Evolutionary conservation across 2,797 vertebrate species (phyloP).

Genomic region (Rhadinocentrus ornatus): DNA sequence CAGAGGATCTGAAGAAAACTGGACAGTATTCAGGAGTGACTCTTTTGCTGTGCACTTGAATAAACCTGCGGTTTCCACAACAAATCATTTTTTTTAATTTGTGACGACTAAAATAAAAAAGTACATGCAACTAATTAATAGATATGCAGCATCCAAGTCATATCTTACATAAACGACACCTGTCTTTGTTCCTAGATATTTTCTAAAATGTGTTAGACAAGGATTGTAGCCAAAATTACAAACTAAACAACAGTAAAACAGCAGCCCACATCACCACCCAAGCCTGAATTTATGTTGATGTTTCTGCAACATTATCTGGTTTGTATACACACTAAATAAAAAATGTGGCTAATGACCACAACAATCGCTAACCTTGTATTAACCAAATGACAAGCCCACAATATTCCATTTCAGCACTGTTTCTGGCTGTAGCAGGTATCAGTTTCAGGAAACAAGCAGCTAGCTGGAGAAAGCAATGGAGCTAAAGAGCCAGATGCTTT

Average conservation of each 20-base stretch:
- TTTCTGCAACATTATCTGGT: conserved; percentile 16
- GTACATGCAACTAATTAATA: background rate
- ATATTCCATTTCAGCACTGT: background rate
- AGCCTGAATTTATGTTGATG: conserved; percentile 15
- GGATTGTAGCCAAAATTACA: conserved; percentile 24
- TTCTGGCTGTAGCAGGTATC: background rate
- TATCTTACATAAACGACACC: background rate
- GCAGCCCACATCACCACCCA: conserved; percentile 42
- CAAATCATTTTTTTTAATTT: background rate
- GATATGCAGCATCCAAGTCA: background rate
- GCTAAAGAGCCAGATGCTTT: background rate
- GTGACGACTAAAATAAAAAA: background rate
- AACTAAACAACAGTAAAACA: conserved; percentile 22
- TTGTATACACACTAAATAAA: background rate
- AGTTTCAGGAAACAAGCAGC: background rate
- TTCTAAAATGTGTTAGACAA: conserved; percentile 31
- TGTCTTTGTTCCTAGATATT: conserved; percentile 9
- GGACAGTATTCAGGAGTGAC: conserved; percentile 21
- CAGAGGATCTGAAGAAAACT: conserved; percentile 25
- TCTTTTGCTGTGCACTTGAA: conserved; percentile 26
- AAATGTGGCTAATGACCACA: background rate
- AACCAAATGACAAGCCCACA: background rate
- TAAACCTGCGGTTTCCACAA: conserved; percentile 17
- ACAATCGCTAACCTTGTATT: background rate
- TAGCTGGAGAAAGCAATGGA: background rate